These are phyloP conservation scores for Mylabris sibirica DNA, from an alignment of 2,888 invertebrate genomes.

Conservation along the genomic window DNA sequence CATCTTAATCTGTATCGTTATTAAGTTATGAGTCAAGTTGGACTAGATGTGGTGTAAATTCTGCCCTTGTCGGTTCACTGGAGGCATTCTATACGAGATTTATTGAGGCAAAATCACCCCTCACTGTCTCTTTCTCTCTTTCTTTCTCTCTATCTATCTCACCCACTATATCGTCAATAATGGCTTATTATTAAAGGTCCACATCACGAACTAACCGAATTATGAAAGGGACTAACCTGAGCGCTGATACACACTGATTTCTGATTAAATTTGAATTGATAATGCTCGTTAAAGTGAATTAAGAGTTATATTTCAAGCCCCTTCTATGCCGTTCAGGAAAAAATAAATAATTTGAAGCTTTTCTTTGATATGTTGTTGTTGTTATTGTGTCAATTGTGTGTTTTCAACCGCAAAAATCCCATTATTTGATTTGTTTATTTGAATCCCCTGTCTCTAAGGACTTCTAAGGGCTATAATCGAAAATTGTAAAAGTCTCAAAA, in stretches of 20 bases:
- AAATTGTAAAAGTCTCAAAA: too few species aligned
- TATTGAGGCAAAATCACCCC: background rate
- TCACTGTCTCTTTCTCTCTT: too few species aligned
- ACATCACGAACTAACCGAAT: constrained; percentile 4
- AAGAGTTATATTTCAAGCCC: too few species aligned
- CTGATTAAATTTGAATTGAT: constrained; percentile 5
- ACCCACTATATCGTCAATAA: background rate
- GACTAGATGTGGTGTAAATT: background rate
- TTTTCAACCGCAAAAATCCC: background rate
- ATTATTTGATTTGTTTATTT: background rate
- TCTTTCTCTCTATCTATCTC: too few species aligned
- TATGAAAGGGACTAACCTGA: background rate
- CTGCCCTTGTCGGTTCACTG: background rate
- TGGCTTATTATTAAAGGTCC: constrained; percentile 5
- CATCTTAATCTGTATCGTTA: background rate
- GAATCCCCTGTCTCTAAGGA: too few species aligned
- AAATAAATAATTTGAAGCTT: background rate
- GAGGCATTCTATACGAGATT: background rate
- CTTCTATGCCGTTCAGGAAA: too few species aligned
- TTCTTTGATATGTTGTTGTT: background rate
- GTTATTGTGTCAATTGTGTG: background rate
- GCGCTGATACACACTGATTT: background rate
- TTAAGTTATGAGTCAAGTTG: background rate
- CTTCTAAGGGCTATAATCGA: background rate
- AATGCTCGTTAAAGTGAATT: background rate